These are phyloP conservation scores for Propithecus coquereli DNA, from an alignment of 2,113 vertebrate species.

Conservation along the genomic window DNA sequence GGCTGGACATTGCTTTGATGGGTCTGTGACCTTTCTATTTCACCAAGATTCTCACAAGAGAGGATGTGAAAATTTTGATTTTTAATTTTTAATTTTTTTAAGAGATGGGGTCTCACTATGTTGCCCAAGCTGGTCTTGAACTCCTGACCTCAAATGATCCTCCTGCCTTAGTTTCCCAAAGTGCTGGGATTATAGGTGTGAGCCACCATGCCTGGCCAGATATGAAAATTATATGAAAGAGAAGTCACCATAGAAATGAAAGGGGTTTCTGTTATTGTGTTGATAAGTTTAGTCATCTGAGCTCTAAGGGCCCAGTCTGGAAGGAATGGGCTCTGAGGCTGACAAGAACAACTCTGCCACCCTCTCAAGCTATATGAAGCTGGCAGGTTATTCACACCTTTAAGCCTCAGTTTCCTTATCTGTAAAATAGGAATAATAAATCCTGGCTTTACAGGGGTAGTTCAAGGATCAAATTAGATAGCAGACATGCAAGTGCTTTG, in stretches of 20 bases:
- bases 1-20: neutral
- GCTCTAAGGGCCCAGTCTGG: neutral
- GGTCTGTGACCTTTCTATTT: constrained; percentile 27
- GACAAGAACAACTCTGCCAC: neutral
- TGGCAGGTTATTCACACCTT: neutral
- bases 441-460: neutral
- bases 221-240: neutral
- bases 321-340: neutral
- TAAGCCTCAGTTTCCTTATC: constrained; percentile 30
- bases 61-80: neutral
- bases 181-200: neutral
- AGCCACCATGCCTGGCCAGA: neutral
- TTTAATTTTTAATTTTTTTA: too few relatives aligned
- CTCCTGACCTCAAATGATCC: too few relatives aligned
- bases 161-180: too few relatives aligned
- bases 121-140: too few relatives aligned
- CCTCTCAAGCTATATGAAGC: neutral
- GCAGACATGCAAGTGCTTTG: neutral
- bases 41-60: neutral
- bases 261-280: neutral
- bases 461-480: neutral
- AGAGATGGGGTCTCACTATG: too few relatives aligned
- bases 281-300: neutral
- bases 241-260: neutral
- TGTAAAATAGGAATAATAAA: constrained; percentile 20